Percentiles rank a stretch among this genome's conserved stretches.
phyloP scores from a whole-genome alignment of 37 sponge, comb jelly and placozoan genomes.

The Bolinopsis microptera region DNA sequence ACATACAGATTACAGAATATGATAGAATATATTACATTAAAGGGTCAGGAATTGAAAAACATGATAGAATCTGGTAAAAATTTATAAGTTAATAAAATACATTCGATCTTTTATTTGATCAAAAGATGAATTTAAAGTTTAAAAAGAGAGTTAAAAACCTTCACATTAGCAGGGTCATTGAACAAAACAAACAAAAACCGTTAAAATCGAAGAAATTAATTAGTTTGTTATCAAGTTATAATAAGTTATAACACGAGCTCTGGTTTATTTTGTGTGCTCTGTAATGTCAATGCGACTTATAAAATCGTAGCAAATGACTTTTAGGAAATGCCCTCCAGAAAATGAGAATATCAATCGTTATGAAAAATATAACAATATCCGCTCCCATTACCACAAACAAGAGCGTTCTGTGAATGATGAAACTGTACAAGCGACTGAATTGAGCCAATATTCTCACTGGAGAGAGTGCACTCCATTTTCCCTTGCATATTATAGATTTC shows the following conservation, averaged over 20 bases:
- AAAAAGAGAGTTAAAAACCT: neutral
- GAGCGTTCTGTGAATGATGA: conserved; percentile 40
- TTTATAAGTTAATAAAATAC: neutral
- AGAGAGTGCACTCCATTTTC: neutral
- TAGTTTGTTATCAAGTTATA: too few relatives aligned
- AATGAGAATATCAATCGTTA: too few relatives aligned
- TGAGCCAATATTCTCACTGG: conserved; percentile 4
- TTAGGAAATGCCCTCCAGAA: too few relatives aligned
- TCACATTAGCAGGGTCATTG: too few relatives aligned
- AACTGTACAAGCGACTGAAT: conserved; percentile 59
- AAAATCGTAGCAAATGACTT: too few relatives aligned
- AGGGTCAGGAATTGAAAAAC: neutral
- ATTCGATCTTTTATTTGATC: neutral
- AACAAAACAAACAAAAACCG: too few relatives aligned
- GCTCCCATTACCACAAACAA: conserved; percentile 67
- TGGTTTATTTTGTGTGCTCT: too few relatives aligned
- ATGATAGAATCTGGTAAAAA: neutral
- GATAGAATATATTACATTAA: neutral
- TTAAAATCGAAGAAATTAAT: too few relatives aligned
- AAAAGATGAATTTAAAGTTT: neutral
- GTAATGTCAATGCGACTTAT: too few relatives aligned
- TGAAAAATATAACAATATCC: conserved; percentile 44
- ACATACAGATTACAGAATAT: too few relatives aligned
- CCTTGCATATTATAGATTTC: neutral
- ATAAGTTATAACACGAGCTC: too few relatives aligned